A percentile compares a stretch with the other conserved stretches of the same genome.
These are phyloP conservation scores for Apodemus sylvaticus DNA, from an alignment of 2,113 vertebrate genomes.

Conservation along the genomic window DNA sequence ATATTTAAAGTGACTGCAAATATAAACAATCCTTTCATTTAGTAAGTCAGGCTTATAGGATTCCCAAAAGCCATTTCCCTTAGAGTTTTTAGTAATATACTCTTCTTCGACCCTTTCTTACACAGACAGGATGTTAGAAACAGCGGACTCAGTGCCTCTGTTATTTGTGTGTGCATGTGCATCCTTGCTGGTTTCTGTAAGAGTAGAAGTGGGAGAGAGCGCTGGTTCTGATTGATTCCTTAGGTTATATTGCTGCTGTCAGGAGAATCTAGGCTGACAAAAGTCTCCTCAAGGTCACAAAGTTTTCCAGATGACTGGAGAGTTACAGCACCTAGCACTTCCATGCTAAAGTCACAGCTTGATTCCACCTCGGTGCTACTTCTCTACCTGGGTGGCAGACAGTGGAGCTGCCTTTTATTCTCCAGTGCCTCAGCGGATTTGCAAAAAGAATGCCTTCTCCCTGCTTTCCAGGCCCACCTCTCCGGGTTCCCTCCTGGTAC, in stretches of 20 bases:
- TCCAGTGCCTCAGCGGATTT: slow-evolving; percentile 48
- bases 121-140: background rate
- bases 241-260: background rate
- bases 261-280: background rate
- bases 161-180: background rate
- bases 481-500: slow-evolving; percentile 50
- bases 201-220: background rate
- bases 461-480: slow-evolving; percentile 63
- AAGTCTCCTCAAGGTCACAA: slow-evolving; percentile 21
- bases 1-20: slow-evolving; percentile 4
- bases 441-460: slow-evolving; percentile 70
- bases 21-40: slow-evolving; percentile 43
- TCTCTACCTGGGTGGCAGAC: background rate
- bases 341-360: background rate
- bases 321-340: background rate
- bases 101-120: background rate
- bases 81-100: background rate
- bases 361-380: background rate
- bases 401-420: background rate
- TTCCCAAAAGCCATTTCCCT: background rate
- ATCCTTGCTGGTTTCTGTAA: background rate
- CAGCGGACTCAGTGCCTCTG: background rate
- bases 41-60: background rate
- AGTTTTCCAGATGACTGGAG: background rate
- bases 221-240: background rate